Conservation (phyloP, 1,140 invertebrate genomes). For the Lepidurus arcticus region DNA sequence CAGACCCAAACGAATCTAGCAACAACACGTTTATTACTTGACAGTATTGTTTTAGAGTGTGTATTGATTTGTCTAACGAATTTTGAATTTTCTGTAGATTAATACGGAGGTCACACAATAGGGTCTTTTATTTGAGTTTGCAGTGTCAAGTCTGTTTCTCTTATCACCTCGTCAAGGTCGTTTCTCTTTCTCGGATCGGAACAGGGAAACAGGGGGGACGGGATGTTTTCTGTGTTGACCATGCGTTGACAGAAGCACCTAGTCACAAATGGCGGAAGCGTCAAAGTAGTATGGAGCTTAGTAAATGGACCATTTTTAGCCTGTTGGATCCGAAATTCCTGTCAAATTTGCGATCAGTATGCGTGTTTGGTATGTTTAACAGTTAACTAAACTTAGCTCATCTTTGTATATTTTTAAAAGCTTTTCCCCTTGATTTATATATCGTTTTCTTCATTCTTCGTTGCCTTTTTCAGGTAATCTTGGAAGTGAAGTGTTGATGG, state of each 20-base stretch:
- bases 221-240: background rate
- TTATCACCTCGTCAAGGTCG: too few relatives aligned
- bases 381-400: background rate
- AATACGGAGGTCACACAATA: too few relatives aligned
- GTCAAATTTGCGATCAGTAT: slow-evolving; percentile 51
- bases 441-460: background rate
- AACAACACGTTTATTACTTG: too few relatives aligned
- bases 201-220: background rate
- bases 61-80: too few relatives aligned
- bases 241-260: background rate
- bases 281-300: slow-evolving; percentile 46
- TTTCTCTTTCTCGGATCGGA: background rate
- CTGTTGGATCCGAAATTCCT: slow-evolving; percentile 53
- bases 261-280: background rate
- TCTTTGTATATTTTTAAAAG: background rate
- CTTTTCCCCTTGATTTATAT: background rate
- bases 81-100: too few relatives aligned
- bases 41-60: too few relatives aligned
- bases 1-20: too few relatives aligned
- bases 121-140: too few relatives aligned
- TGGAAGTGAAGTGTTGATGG: slow-evolving; percentile 59
- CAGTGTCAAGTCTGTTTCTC: too few relatives aligned
- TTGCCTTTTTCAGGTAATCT: slow-evolving; percentile 45
- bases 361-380: slow-evolving; percentile 54
- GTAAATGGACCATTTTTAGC: slow-evolving; percentile 59